Percentiles rank a stretch among this genome's conserved stretches.
phyloP scores from a whole-genome alignment of 2,888 invertebrate genomes.

The Amblyteles armatorius region DNA sequence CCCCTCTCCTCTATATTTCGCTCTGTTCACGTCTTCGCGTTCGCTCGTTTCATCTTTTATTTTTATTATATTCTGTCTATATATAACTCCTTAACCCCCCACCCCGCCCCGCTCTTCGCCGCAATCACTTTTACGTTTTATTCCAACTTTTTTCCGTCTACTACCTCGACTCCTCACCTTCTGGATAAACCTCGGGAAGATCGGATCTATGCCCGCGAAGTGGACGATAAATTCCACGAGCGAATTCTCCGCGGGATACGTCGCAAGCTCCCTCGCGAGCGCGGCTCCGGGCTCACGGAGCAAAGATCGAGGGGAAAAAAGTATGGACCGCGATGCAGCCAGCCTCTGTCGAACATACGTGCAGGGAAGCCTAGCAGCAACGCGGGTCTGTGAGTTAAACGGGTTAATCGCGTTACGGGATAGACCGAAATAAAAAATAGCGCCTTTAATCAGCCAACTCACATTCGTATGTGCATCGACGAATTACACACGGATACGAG shows the following conservation, averaged over 20 bases:
- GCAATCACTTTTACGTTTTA: conserved; percentile 12
- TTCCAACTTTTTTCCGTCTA: conserved; percentile 6
- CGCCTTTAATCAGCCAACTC: too few relatives aligned
- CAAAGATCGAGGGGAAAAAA: conserved; percentile 61
- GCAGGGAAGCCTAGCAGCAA: not conserved
- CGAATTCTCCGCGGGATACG: conserved; percentile 66
- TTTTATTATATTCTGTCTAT: conserved; percentile 7
- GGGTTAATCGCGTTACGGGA: not conserved
- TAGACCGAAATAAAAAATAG: not conserved
- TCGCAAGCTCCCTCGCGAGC: conserved; percentile 27
- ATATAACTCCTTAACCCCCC: not conserved
- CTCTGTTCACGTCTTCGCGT: conserved; percentile 21
- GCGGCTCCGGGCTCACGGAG: conserved; percentile 36
- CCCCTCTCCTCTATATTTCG: conserved; percentile 9
- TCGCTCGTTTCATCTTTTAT: conserved; percentile 20
- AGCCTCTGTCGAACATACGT: not conserved
- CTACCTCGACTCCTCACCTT: conserved; percentile 37
- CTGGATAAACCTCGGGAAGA: conserved; percentile 46
- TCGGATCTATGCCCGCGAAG: conserved; percentile 61
- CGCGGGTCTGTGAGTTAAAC: not conserved
- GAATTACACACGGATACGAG: too few relatives aligned
- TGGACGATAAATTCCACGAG: conserved; percentile 67
- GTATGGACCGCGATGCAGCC: conserved; percentile 52
- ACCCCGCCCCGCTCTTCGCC: not conserved
- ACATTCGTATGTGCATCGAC: too few relatives aligned